These are phyloP conservation scores for Synanthedon formicaeformis DNA, from an alignment of 2,888 invertebrate genomes.

Conservation along the genomic window DNA sequence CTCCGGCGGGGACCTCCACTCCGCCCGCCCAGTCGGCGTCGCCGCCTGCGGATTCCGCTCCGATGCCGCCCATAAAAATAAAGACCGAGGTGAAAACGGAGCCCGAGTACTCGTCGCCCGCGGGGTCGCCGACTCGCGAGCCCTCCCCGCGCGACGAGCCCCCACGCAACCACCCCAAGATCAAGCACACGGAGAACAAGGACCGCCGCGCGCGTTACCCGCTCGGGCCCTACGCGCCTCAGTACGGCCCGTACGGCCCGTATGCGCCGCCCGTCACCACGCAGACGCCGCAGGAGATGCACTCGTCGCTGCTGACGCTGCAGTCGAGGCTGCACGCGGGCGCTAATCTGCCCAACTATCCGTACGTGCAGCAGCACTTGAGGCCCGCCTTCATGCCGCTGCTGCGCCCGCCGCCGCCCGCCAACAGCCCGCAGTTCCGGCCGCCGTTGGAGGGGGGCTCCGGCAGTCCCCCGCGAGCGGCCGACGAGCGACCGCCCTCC, in stretches of 20 bases:
- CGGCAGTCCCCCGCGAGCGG: background rate
- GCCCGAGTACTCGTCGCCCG: conserved; percentile 52
- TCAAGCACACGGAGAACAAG: conserved; percentile 60
- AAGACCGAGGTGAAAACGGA: conserved; percentile 63
- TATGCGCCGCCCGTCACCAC: conserved; percentile 34
- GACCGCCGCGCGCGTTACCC: conserved; percentile 51
- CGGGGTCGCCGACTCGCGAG: conserved; percentile 28
- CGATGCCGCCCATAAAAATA: conserved; percentile 29
- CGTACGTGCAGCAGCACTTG: conserved; percentile 9
- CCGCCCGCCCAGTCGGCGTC: conserved; percentile 4
- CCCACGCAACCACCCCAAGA: conserved; percentile 47
- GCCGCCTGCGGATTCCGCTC: conserved; percentile 1
- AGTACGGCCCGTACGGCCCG: conserved; percentile 56
- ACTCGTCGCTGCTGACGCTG: conserved; percentile 1
- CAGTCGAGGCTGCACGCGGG: conserved; percentile 3
- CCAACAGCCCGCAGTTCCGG: conserved; percentile 1
- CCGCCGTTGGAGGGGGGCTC: background rate
- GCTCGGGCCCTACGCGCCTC: conserved; percentile 62
- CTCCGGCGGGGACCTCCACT: conserved; percentile 11
- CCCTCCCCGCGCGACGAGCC: conserved; percentile 32
- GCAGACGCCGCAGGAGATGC: conserved; percentile 7
- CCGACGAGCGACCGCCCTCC: conserved; percentile 10
- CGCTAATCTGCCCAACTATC: conserved; percentile 8
- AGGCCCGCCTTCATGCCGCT: conserved; percentile 12
- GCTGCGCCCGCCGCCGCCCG: conserved; percentile 11